Evolutionary conservation across 1,140 invertebrate genomes (phyloP).

Genomic region (Drosophila lini): DNA sequence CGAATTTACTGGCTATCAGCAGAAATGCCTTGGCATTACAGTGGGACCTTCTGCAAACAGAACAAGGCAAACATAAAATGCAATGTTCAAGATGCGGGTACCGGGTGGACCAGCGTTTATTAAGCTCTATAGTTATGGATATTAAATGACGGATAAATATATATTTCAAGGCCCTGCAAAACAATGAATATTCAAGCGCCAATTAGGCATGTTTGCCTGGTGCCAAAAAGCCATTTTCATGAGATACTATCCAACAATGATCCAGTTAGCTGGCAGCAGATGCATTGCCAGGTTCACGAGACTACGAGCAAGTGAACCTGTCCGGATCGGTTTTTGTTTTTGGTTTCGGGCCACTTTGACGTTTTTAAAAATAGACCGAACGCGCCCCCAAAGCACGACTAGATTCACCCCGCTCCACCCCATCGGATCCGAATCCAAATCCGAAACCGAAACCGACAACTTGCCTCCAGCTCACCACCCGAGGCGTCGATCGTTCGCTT

Average conservation of each 20-base stretch:
- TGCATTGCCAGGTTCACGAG: conserved; percentile 35
- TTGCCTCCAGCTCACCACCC: conserved; percentile 31
- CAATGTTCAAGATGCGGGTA: conserved; percentile 15
- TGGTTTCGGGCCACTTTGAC: conserved; percentile 39
- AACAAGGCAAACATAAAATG: conserved; percentile 7
- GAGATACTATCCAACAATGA: background rate
- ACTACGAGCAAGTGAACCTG: conserved; percentile 25
- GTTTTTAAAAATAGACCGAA: conserved; percentile 53
- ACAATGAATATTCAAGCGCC: conserved; percentile 23
- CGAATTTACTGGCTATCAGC: conserved; percentile 16
- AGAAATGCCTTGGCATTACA: conserved; percentile 30
- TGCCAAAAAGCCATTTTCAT: conserved; percentile 19
- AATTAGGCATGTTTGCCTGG: background rate
- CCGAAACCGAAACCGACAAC: conserved; percentile 3
- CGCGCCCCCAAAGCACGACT: conserved; percentile 61
- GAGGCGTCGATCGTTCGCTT: conserved; percentile 22
- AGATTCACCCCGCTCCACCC: conserved; percentile 4
- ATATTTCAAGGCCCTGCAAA: conserved; percentile 13
- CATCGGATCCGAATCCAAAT: conserved; percentile 4
- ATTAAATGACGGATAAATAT: background rate
- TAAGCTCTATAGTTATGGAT: conserved; percentile 24
- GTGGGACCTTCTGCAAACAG: conserved; percentile 1
- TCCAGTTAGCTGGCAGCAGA: conserved; percentile 10
- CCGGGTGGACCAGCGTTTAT: conserved; percentile 2
- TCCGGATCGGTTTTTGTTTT: conserved; percentile 17